phyloP scores from a whole-genome alignment of 1,140 invertebrate genomes.

The Cepaea nemoralis region DNA sequence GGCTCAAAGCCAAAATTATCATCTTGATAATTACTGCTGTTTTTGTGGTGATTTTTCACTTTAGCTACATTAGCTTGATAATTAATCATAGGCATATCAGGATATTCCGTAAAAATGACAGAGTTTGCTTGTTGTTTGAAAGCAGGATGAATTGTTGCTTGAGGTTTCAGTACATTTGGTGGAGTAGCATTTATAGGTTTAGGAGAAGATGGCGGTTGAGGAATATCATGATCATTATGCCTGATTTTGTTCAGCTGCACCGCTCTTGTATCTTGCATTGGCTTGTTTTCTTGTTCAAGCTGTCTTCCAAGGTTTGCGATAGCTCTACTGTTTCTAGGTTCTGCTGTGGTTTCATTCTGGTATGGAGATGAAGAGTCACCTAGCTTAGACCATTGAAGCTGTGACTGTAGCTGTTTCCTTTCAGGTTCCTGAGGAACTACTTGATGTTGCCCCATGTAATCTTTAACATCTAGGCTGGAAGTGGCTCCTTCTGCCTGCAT shows the following conservation, averaged over 20 bases:
- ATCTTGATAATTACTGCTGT: background rate
- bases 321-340: background rate
- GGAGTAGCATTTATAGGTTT: conserved; percentile 64
- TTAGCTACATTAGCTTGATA: background rate
- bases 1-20: conserved; percentile 34
- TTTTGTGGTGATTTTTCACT: background rate
- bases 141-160: conserved; percentile 43
- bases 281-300: background rate
- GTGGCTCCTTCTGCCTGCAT: conserved; percentile 18
- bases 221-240: background rate
- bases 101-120: background rate
- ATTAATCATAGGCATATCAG: background rate
- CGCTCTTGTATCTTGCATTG: background rate
- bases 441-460: background rate
- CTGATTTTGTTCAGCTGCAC: background rate
- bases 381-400: background rate
- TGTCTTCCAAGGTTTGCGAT: conserved; percentile 29
- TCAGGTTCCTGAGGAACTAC: background rate
- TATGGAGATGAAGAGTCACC: background rate
- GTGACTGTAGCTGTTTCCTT: background rate
- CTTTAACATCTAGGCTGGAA: background rate
- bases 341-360: conserved; percentile 5
- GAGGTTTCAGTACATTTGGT: conserved; percentile 65
- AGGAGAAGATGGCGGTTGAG: conserved; percentile 50
- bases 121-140: background rate